Base-by-base conservation (phyloP, 2,888 invertebrate genomes). In the Epinotia ramella region DNA sequence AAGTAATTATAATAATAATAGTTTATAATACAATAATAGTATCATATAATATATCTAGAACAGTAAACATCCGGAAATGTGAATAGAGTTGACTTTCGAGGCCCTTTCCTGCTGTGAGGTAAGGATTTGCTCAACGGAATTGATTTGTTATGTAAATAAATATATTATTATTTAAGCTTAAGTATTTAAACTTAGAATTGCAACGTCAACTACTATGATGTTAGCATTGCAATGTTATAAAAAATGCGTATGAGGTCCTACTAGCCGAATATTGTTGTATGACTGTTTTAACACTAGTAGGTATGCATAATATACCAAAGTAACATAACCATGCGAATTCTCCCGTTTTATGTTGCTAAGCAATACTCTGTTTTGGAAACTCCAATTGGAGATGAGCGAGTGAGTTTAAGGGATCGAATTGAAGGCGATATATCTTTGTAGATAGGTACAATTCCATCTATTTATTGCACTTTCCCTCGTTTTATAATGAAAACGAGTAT, bases 181-280 rank as follows among this genome's bases (percentile, higher is more conserved):
- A 80, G 73, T 76, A 78, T 74, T 81, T 82, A 78, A 81, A 84
- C 78, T 80, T 79, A 81, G 79, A 65, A 66, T 40, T 56, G 60
- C 44, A n/a, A 46, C 44, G 46, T 60, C 69, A 60, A 63, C 18
- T 5, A 18, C 7, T 33, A 24, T 28, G 28, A 44, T n/a, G 24
- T 46, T 57, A 40, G 33, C 33, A 46, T 20, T 18, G 40, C 24
- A 57, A 13, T 56, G 3, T 59, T 60, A 28, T 69, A 28, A 69
- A 24, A 16, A 68, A 68, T 16, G 24, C 44, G 56, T 20, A 11
- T 40, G 20, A 40, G 28, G 46, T 46, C 20, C n/a, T 67, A 28
- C 20, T 67, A 40, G 20, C 1, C 20, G 44, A 24, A 16, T 57
- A 11, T 40, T 20, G 44, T 13, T 11, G 3, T 11, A n/a, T 66